phyloP scores from a whole-genome alignment of 2,888 invertebrate genomes.

The Harpalus rufipes region DNA sequence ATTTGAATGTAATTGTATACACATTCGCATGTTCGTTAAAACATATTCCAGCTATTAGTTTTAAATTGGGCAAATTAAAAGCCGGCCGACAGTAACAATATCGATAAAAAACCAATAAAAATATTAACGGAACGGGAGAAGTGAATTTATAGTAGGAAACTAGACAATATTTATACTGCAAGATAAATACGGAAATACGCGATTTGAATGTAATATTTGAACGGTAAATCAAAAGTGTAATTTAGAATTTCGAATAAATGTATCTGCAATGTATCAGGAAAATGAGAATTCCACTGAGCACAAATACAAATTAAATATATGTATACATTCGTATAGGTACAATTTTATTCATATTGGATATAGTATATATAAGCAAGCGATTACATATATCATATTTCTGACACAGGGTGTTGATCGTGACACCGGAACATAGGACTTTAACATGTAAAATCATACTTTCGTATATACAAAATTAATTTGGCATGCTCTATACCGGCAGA shows the following conservation, averaged over 20 bases:
- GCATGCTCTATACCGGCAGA: too few species aligned
- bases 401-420: too few species aligned
- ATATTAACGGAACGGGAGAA: conserved; percentile 3
- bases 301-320: background rate
- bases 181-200: conserved; percentile 25
- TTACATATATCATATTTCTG: too few species aligned
- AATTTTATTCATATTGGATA: background rate
- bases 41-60: conserved; percentile 27
- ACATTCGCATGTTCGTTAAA: conserved; percentile 27
- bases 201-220: conserved; percentile 8
- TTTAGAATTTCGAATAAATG: conserved; percentile 8
- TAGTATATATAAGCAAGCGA: background rate
- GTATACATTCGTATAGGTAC: background rate
- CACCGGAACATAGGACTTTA: too few species aligned
- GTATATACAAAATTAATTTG: too few species aligned
- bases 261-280: conserved; percentile 2
- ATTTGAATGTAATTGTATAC: conserved; percentile 22
- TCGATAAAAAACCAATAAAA: conserved; percentile 36
- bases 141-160: conserved; percentile 25
- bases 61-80: conserved; percentile 30
- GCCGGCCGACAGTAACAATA: conserved; percentile 3
- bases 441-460: too few species aligned
- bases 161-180: conserved; percentile 20
- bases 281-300: background rate
- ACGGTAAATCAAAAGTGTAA: conserved; percentile 20